Percentiles rank a stretch among this genome's conserved stretches.
Conservation (phyloP, 2,888 invertebrate species). For the Abscondita cerata region DNA sequence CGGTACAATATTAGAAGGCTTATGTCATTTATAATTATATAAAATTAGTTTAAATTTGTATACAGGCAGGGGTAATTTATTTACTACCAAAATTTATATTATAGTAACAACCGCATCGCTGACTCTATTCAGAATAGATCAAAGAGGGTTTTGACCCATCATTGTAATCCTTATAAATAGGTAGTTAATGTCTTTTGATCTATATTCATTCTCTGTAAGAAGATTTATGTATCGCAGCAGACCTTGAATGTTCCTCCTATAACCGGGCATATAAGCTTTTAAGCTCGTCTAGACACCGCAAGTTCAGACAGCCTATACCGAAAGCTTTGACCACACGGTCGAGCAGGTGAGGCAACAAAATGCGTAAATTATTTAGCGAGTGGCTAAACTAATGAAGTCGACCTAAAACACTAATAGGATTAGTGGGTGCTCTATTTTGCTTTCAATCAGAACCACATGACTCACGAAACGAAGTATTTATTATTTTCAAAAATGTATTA, state of each 20-base stretch:
- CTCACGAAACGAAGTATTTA: slow-evolving; percentile 13
- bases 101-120: not conserved
- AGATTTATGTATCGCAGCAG: slow-evolving; percentile 16
- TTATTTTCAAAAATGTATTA: not conserved
- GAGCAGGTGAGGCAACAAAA: slow-evolving; percentile 44
- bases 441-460: slow-evolving; percentile 10
- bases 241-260: slow-evolving; percentile 13
- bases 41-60: too few relatives aligned
- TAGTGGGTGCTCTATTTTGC: slow-evolving; percentile 32
- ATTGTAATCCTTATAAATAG: slow-evolving; percentile 8
- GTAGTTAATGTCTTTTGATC: slow-evolving; percentile 23
- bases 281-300: slow-evolving; percentile 31
- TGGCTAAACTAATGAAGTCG: slow-evolving; percentile 52
- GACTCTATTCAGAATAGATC: not conserved
- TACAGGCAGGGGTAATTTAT: too few relatives aligned
- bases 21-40: too few relatives aligned
- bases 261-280: slow-evolving; percentile 28
- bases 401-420: slow-evolving; percentile 48
- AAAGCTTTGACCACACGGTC: slow-evolving; percentile 36
- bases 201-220: slow-evolving; percentile 19
- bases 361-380: slow-evolving; percentile 52
- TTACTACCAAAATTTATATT: too few relatives aligned
- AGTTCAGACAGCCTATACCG: slow-evolving; percentile 19
- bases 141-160: not conserved
- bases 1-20: too few relatives aligned